Evolutionary conservation across 2,113 vertebrate genomes (phyloP), one percentile per base, ranked within the genome.

Genomic region (Casuarius casuarius): DNA sequence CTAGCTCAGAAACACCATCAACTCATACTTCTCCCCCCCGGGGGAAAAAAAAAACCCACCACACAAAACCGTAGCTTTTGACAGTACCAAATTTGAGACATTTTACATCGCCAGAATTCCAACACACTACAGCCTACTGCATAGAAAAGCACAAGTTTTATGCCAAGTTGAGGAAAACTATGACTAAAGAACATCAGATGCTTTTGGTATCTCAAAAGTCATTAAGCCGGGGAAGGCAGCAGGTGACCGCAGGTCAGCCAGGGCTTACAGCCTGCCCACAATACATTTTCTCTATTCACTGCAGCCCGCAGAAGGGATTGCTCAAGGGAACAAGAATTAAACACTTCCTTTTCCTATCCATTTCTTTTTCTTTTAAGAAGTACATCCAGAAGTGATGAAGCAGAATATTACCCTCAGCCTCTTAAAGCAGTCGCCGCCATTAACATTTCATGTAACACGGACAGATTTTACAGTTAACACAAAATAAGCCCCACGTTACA

Each of bases 1-100:
- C 7, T 35, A 52, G 42, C 31, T 81, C 56, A 31, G 22, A 33
- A 17, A 78, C 21, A 40, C 21, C 51, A 84, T 14, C n/a, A 84
- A 46, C 14, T 51, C 28, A 4, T 12, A 31, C 5, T 33, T 20
- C 16, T 61, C 14, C 16, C 4, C 0, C 8, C 33, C 22, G 44
- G 44, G 42, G 12, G 68, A 48, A 51, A 33, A 58, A 87, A 84
- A 82, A 2, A 62, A 54, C 13, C 52, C 3, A 2, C 56, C 0
- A 1, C 2, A 1, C 6, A 56, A 68, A 92, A 76, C 40, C 5
- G 23, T 12, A 83, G 12, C 13, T 81, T 92, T 49, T 46, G 18
- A 67, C 33, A 31, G 46, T 66, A 33, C 5, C 61, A 77, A 89
- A 92, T 26, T 56, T 17, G 42, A 87, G 33, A 44, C 7, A 29